Conservation (phyloP, 2,113 vertebrate species). For the Nesogale talazaci region DNA sequence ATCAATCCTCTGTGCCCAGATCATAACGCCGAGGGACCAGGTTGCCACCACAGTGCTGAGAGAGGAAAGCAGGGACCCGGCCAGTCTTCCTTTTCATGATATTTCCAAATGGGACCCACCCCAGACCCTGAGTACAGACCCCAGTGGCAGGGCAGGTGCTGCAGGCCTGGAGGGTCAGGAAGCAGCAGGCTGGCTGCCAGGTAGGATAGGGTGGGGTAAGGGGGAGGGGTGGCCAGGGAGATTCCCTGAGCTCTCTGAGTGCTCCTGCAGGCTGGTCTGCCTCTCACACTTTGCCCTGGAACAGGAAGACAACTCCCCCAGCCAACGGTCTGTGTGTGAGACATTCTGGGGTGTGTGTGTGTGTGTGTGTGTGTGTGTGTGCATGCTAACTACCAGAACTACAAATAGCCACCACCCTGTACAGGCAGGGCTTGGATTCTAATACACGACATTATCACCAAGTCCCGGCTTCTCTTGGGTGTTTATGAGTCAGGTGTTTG, state of each 20-base stretch:
- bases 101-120: background rate
- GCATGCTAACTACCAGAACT: background rate
- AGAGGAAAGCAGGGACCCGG: background rate
- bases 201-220: accelerated
- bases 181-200: background rate
- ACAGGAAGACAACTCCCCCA: background rate
- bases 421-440: accelerated
- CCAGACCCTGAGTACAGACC: too few species aligned
- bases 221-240: background rate
- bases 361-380: background rate
- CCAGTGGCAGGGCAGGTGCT: background rate
- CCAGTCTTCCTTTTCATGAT: background rate
- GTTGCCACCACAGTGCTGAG: background rate
- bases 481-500: accelerated
- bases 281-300: background rate
- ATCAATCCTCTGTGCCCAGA: background rate
- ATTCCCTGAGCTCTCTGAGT: background rate
- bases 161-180: background rate
- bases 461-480: background rate
- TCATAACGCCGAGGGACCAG: background rate
- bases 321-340: too few species aligned
- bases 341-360: background rate
- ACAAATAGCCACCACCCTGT: accelerated
- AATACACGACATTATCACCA: background rate
- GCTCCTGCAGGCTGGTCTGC: background rate